Base-by-base conservation (phyloP, 2,888 invertebrate genomes). In the Leptinotarsa haldemani region DNA sequence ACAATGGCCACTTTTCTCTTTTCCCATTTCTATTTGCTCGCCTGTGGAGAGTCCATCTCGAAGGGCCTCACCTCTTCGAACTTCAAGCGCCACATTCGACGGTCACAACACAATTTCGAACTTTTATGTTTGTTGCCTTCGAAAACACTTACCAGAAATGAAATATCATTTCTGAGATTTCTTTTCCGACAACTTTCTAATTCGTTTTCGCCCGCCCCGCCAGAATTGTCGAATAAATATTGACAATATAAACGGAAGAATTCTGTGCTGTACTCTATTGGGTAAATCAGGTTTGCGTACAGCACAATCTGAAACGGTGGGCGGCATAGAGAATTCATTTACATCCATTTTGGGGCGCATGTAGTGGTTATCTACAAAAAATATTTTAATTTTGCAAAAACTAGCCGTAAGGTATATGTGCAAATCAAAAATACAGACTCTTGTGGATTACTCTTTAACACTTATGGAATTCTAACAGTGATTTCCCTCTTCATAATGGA, bases 21-120 rank as follows among this genome's bases (percentile, higher is more conserved):
- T 77, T 79, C 79, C 79, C 79, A 78, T 81, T 81, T 80, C 80
- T 78, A 79, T 79, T 80, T 76, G 56, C 56, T 22, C 56, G 56
- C 56, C 58, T 66, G 64, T 70, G 70, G 56, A 69, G 64, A 70
- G 72, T 63, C 70, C 68, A 77, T 75, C 70, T 75, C 73, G 40
- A 48, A 73, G 71, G 64, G 61, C 69, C 20, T 16, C 20, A 13
- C 56, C 22, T 56, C 13, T 15, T 15, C 22, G 13, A 22, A 22
- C 56, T 15, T 56, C 61, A 47, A 61, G 61, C 71, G 64, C 61
- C 69, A 67, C 68, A 58, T 67, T 67, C 65, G 67, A 74, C 63
- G 64, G 50, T 65, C 68, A 64, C 74, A 73, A 75, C 75, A 70
- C 77, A 75, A 77, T 76, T 77, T 76, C 75, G 58, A 77, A 76